phyloP scores from a whole-genome alignment of 2,888 invertebrate species.

The Theretra japonica region DNA sequence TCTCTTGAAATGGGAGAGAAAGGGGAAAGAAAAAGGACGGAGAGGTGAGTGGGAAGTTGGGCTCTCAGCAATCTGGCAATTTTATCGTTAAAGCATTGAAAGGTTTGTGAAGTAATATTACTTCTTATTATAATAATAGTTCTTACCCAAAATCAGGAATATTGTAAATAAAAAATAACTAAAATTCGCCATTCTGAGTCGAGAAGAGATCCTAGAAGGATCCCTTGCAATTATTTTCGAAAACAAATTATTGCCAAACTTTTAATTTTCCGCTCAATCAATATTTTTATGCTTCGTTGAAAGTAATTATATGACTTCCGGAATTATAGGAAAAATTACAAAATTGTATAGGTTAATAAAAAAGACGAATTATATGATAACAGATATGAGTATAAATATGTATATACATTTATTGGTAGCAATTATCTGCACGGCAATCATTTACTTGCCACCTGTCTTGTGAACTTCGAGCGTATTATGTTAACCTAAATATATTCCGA shows the following conservation, averaged over 20 bases:
- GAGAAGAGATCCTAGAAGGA: constrained; percentile 55
- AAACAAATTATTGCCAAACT: constrained; percentile 32
- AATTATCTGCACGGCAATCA: no score
- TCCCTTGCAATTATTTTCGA: constrained; percentile 45
- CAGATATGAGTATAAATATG: not conserved
- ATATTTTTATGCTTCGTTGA: constrained; percentile 45
- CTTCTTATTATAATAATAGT: constrained; percentile 19
- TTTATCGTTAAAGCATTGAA: not conserved
- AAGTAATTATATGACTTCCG: constrained; percentile 34
- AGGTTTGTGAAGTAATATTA: not conserved
- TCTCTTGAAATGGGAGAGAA: no score
- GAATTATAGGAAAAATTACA: not conserved
- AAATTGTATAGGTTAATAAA: not conserved
- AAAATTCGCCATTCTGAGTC: constrained; percentile 53
- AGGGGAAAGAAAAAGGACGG: no score
- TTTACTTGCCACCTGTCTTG: no score
- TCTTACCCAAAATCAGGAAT: constrained; percentile 57
- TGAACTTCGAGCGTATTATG: no score
- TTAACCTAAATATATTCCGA: no score
- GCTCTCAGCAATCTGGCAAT: not conserved
- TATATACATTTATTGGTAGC: not conserved
- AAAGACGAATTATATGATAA: not conserved
- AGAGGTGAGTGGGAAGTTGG: no score
- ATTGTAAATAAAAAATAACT: constrained; percentile 44
- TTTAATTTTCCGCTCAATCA: constrained; percentile 58